These are phyloP conservation scores for Drosophila paranaensis DNA, from an alignment of 2,888 invertebrate species.

Conservation along the genomic window DNA sequence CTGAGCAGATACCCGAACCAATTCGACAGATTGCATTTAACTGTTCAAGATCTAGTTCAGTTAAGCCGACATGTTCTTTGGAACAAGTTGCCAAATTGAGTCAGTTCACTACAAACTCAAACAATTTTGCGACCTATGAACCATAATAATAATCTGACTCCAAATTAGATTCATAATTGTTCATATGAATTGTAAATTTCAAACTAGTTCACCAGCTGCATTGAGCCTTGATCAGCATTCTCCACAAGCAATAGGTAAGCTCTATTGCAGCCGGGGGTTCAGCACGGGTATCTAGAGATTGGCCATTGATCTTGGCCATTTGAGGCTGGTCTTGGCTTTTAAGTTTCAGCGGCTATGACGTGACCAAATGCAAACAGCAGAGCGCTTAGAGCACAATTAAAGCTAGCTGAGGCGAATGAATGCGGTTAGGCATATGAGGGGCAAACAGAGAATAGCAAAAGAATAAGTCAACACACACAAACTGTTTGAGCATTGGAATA, in stretches of 20 bases:
- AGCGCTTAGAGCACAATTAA: conserved; percentile 31
- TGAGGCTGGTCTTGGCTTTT: conserved; percentile 13
- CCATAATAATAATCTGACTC: background rate
- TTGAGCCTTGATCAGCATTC: background rate
- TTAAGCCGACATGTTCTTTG: background rate
- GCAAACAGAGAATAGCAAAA: background rate
- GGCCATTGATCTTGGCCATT: conserved; percentile 77
- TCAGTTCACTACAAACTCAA: too few species aligned
- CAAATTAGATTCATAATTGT: background rate
- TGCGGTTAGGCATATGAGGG: background rate
- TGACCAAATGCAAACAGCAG: conserved; percentile 4
- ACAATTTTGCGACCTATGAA: background rate
- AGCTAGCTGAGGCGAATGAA: conserved; percentile 19
- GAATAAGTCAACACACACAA: conserved; percentile 1
- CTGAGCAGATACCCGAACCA: too few species aligned
- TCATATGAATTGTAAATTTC: background rate
- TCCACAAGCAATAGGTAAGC: background rate
- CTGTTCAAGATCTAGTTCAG: too few species aligned
- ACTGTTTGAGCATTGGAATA: too few species aligned
- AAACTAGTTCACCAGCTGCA: background rate
- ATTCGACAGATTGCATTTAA: too few species aligned
- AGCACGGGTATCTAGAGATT: conserved; percentile 29
- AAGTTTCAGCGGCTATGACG: background rate
- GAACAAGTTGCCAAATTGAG: background rate
- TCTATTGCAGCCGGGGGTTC: background rate